Evolutionary conservation across 1,140 invertebrate genomes (phyloP).

Genomic region (Anastrepha obliqua): DNA sequence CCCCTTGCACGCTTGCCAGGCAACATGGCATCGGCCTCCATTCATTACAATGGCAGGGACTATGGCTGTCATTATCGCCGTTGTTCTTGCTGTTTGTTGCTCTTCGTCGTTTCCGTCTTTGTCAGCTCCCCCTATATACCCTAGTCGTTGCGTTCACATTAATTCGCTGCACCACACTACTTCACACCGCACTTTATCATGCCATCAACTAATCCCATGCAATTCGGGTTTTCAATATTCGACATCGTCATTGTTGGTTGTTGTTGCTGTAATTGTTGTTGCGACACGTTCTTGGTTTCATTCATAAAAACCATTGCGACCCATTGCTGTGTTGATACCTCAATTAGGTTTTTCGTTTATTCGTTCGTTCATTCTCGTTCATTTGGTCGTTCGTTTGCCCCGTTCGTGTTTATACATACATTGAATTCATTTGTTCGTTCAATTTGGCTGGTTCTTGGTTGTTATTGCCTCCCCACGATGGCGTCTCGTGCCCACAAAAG

Average conservation of each 20-base stretch:
- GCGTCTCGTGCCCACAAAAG: conserved; percentile 24
- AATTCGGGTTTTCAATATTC: conserved; percentile 50
- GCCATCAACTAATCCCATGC: conserved; percentile 39
- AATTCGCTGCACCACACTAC: conserved; percentile 10
- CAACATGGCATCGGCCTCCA: conserved; percentile 35
- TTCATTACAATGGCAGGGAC: conserved; percentile 52
- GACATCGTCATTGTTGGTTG: conserved; percentile 24
- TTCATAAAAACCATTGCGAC: conserved; percentile 49
- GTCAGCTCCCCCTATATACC: not conserved
- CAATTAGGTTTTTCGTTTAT: conserved; percentile 17
- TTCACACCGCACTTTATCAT: not conserved
- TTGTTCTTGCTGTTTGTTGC: conserved; percentile 31
- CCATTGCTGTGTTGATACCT: conserved; percentile 39
- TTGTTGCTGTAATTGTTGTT: not conserved
- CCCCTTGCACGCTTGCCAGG: not conserved
- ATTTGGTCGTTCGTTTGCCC: conserved; percentile 34
- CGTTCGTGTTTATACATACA: not conserved
- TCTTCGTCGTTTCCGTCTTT: conserved; percentile 40
- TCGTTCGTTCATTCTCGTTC: not conserved
- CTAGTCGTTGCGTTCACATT: not conserved
- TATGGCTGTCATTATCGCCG: conserved; percentile 44
- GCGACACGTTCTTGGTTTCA: conserved; percentile 32
- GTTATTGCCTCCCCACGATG: conserved; percentile 26
- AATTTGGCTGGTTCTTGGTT: not conserved
- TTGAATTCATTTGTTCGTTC: not conserved